Base-by-base conservation (phyloP, 2,888 invertebrate species). In the Parnassius glacialis region DNA sequence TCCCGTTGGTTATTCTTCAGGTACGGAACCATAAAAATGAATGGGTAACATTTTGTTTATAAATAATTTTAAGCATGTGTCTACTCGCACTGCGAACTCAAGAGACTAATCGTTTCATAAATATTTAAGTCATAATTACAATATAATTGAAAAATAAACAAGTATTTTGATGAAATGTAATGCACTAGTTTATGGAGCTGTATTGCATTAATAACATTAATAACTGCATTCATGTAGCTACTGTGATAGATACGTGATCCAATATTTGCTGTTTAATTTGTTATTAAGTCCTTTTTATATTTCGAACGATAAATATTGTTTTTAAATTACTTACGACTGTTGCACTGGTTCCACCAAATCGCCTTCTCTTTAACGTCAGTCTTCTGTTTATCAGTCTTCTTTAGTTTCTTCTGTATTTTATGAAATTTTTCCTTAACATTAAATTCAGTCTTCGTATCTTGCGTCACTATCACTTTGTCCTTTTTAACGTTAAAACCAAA, bases 261-360 rank as follows among this genome's bases (percentile, higher is more conserved):
- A 25, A 25, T 25, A 25, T 25, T 25, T 25, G 3, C 3, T 25
- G 25, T 25, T 25, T 5, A 25, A 25, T 5, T 25, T 5, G 7
- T 25, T 25, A 25, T 3, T 25, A 2, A 25, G 25, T 3, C 5
- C 0, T 25, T 3, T 25, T 25, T 25, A 2, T 25, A 25, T 25
- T 25, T 25, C 25, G 25, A 25, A 25, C 5, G 25, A 16, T 50
- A 13, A 16, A 16, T 16, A 16, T 16, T 16, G 16, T 45, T 1
- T 42, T 9, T 20, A 44, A 54, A 64, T 52, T 77, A 90, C 91
- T 91, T 79, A 91, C 91, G 79, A 72, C 88, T 85, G 74, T 79
- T 87, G 77, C 90, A 90, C 73, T 91, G 90, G 66, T 90, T 90
- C 92, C 92, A 92, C 92, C 92, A 92, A 69, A 92, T 90, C 43